These are phyloP conservation scores for Drosophila gaucha DNA, from an alignment of 2,888 invertebrate species.

Conservation along the genomic window DNA sequence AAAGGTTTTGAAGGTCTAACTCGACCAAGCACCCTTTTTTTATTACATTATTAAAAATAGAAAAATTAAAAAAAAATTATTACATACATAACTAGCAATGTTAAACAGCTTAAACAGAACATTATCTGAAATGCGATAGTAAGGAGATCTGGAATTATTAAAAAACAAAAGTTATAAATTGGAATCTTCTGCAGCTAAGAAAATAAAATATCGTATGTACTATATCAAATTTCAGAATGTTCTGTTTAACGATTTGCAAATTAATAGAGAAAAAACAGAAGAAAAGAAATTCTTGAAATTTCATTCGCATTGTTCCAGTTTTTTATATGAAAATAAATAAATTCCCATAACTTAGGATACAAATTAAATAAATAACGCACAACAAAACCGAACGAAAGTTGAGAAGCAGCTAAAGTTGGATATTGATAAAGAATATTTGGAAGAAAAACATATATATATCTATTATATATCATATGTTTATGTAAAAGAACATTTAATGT, in stretches of 20 bases:
- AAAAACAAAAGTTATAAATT: not conserved
- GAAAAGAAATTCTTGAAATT: conserved; percentile 47
- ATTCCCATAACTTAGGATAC: conserved; percentile 63
- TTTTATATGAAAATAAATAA: conserved; percentile 54
- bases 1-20: conserved; percentile 55
- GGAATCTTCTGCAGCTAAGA: not conserved
- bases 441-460: conserved; percentile 33
- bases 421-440: conserved; percentile 13
- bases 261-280: conserved; percentile 35
- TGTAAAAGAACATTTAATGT: conserved; percentile 46
- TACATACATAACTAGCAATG: conserved; percentile 36
- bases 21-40: conserved; percentile 74
- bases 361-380: conserved; percentile 67
- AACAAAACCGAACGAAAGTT: conserved; percentile 46
- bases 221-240: conserved; percentile 12
- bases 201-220: no score
- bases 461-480: conserved; percentile 9
- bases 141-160: not conserved
- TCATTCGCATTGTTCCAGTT: conserved; percentile 69
- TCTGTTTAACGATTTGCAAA: conserved; percentile 30
- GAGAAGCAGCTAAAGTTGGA: conserved; percentile 13
- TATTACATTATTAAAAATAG: conserved; percentile 59
- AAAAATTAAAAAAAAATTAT: conserved; percentile 29
- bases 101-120: conserved; percentile 38
- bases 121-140: conserved; percentile 14